Evolutionary conservation across 2,797 vertebrate species (phyloP).

Genomic region (Etheostoma nigrum): DNA sequence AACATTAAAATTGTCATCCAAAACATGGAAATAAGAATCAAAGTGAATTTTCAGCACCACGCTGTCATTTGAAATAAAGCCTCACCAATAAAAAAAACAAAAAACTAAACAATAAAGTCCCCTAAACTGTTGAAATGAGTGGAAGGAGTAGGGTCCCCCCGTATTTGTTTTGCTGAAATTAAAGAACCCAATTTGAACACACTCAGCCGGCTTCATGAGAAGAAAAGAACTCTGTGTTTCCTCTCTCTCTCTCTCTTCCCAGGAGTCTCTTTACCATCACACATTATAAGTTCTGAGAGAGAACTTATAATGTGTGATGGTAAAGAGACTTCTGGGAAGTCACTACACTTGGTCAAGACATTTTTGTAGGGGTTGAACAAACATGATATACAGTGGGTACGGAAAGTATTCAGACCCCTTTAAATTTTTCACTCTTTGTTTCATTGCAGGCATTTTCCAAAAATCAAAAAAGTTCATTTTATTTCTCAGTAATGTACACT

Average conservation of each 20-base stretch:
- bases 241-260: conserved; percentile 8
- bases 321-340: background rate
- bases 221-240: conserved; percentile 34
- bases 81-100: background rate
- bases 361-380: no score
- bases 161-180: conserved; percentile 17
- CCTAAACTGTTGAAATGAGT: conserved; percentile 28
- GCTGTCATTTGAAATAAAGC: conserved; percentile 65
- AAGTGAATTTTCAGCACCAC: conserved; percentile 51
- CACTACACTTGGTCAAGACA: background rate
- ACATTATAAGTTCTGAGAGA: no score
- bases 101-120: conserved; percentile 1
- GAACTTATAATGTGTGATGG: no score
- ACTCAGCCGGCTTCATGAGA: conserved; percentile 35
- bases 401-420: no score
- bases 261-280: no score
- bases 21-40: conserved; percentile 68
- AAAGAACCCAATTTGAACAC: conserved; percentile 73
- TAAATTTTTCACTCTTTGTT: no score
- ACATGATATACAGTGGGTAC: no score
- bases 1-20: conserved; percentile 64
- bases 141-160: background rate
- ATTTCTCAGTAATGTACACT: no score
- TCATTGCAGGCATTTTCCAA: no score
- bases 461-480: no score